A percentile compares a stretch with the other conserved stretches of the same genome.
phyloP scores from a whole-genome alignment of 2,888 invertebrate species.

The Chaetoderma sp. region DNA sequence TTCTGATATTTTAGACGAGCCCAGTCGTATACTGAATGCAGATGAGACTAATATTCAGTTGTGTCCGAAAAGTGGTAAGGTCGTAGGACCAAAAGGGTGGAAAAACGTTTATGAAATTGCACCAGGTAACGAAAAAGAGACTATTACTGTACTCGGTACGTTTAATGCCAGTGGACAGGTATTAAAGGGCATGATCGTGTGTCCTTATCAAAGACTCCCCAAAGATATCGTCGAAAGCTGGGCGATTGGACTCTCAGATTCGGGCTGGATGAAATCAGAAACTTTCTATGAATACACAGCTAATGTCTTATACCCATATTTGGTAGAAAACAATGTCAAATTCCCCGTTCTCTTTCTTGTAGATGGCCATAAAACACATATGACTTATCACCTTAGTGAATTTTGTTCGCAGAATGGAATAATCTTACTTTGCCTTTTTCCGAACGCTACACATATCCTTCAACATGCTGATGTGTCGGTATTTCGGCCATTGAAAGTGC shows the following conservation, averaged over 20 bases:
- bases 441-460: conserved; percentile 27
- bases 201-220: not conserved
- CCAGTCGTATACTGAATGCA: conserved; percentile 10
- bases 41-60: conserved; percentile 24
- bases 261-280: conserved; percentile 5
- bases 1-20: conserved; percentile 6
- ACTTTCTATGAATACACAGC: conserved; percentile 3
- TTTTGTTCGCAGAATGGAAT: conserved; percentile 17
- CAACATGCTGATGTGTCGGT: conserved; percentile 29
- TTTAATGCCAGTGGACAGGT: not conserved
- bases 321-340: conserved; percentile 4
- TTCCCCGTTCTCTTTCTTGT: conserved; percentile 3
- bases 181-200: not conserved
- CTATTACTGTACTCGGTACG: conserved; percentile 1
- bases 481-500: conserved; percentile 25
- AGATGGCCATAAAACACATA: conserved; percentile 5
- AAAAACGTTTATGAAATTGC: conserved; percentile 2
- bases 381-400: not conserved
- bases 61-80: conserved; percentile 5
- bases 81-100: conserved; percentile 5
- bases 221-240: not conserved
- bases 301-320: conserved; percentile 6
- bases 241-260: not conserved
- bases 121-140: conserved; percentile 6
- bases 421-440: conserved; percentile 26